Evolutionary conservation across 1,140 invertebrate species (phyloP), one percentile per base, ranked within the genome.

Genomic region (Stratiolaelaps scimitus): DNA sequence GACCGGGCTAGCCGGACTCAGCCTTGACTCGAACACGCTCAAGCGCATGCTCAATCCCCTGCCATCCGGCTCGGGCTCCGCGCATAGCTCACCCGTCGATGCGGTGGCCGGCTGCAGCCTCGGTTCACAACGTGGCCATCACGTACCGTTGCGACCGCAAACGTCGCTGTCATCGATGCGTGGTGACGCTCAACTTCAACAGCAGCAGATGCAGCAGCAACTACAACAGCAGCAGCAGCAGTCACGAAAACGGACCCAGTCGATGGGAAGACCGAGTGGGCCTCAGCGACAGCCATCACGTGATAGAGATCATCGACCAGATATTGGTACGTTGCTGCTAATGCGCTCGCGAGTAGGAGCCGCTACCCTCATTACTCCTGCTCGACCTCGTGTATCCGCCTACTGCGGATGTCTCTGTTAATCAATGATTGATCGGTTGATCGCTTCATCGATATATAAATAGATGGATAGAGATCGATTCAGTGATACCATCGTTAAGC

Each of bases 41-140:
- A 93, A 94, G 74, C 81, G 87, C 48, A 92, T 95, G 87, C 78
- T 95, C 68, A 92, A 93, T 72, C 90, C 90, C 26, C 87, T 95
- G 81, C 84, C 88, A 5, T 70, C 72, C 15, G 69, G 87, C 48
- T 69, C 69, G 65, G 70, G 69, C 48, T 69, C 72, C 30, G 68
- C 69, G 2, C 87, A 87, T 10, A 89, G 87, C 15, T 89, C 87
- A 66, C 88, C 88, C 7, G 88, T 91, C 44, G 65, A 40, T 44
- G 48, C 17, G 65, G 40, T 46, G 71, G 77, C 64, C 77, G 77
- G 72, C 76, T 75, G 45, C 74, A 75, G 69, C 78, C 78, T 64
- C 75, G 78, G 74, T 83, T 29, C 40, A 47, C 43, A 26, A 43
- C 69, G 69, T 43, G 68, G 34, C 60, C 40, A 64, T 34, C 65